Conservation (phyloP, 2,888 invertebrate genomes). For the Eupeodes luniger region DNA sequence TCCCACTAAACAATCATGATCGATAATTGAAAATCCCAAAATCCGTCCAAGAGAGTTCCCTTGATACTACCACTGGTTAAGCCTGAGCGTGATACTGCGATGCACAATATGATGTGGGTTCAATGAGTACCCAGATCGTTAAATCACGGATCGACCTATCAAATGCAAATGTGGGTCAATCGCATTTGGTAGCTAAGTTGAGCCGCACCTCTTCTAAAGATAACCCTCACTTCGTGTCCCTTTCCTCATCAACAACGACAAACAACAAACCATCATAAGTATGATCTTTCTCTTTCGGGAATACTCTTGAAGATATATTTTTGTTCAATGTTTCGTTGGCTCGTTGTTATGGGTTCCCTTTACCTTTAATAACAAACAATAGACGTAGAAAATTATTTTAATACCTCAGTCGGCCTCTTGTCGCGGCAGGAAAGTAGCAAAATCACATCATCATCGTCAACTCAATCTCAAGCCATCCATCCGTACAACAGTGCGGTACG, state of each 20-base stretch:
- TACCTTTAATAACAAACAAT: slow-evolving; percentile 51
- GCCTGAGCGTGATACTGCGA: background rate
- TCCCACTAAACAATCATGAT: slow-evolving; percentile 66
- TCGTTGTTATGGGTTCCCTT: background rate
- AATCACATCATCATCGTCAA: slow-evolving; percentile 74
- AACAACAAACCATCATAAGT: slow-evolving; percentile 3
- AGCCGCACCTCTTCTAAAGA: slow-evolving; percentile 64
- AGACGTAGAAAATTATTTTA: slow-evolving; percentile 57
- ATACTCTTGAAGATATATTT: background rate
- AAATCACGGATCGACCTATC: slow-evolving; percentile 54
- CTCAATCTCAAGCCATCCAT: slow-evolving; percentile 33
- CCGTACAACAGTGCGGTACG: slow-evolving; percentile 14
- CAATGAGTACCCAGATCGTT: slow-evolving; percentile 55
- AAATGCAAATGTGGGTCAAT: slow-evolving; percentile 75
- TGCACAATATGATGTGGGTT: slow-evolving; percentile 67
- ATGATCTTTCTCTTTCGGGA: slow-evolving; percentile 67
- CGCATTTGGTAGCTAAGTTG: slow-evolving; percentile 68
- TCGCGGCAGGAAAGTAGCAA: slow-evolving; percentile 66
- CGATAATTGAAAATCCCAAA: slow-evolving; percentile 73
- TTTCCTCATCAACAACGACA: slow-evolving; percentile 29
- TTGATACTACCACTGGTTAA: too few relatives aligned
- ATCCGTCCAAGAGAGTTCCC: slow-evolving; percentile 28
- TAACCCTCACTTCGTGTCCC: slow-evolving; percentile 55
- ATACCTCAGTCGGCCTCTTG: slow-evolving; percentile 56
- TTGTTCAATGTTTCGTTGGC: background rate